A percentile compares a stretch with the other conserved stretches of the same genome.
These are phyloP conservation scores for Polylopha cassiicola DNA, from an alignment of 2,888 invertebrate species.

Conservation along the genomic window DNA sequence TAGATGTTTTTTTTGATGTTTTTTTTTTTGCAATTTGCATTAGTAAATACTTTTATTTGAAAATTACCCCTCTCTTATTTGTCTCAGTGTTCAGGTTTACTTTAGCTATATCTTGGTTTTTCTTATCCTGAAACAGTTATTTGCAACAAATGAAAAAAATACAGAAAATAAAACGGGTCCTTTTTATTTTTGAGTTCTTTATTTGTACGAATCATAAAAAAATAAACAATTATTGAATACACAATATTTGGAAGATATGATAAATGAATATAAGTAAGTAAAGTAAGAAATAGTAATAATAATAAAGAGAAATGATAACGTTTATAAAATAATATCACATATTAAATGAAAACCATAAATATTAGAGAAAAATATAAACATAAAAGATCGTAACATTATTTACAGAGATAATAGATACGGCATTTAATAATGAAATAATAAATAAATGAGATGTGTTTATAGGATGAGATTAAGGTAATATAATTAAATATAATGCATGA, in stretches of 20 bases:
- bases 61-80: too few species aligned
- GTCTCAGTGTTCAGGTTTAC: too few species aligned
- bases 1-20: too few species aligned
- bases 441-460: slow-evolving; percentile 3
- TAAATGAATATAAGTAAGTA: slow-evolving; percentile 8
- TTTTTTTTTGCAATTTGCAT: too few species aligned
- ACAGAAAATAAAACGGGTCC: slow-evolving; percentile 21
- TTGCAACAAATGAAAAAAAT: slow-evolving; percentile 9
- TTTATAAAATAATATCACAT: slow-evolving; percentile 23
- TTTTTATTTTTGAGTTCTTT: slow-evolving; percentile 53
- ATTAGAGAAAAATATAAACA: slow-evolving; percentile 23
- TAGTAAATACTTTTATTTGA: too few species aligned
- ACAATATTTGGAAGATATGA: slow-evolving; percentile 17
- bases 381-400: slow-evolving; percentile 7
- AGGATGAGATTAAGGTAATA: slow-evolving; percentile 7
- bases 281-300: slow-evolving; percentile 6
- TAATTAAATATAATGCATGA: neutral
- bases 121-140: slow-evolving; percentile 1
- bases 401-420: slow-evolving; percentile 3
- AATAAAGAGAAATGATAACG: slow-evolving; percentile 10
- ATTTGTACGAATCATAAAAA: slow-evolving; percentile 62
- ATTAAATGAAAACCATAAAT: slow-evolving; percentile 27
- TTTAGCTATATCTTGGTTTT: slow-evolving; percentile 13
- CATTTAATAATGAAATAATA: slow-evolving; percentile 3
- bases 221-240: slow-evolving; percentile 25